Conservation (phyloP, 2,888 invertebrate genomes). For the Auanema freiburgensis region DNA sequence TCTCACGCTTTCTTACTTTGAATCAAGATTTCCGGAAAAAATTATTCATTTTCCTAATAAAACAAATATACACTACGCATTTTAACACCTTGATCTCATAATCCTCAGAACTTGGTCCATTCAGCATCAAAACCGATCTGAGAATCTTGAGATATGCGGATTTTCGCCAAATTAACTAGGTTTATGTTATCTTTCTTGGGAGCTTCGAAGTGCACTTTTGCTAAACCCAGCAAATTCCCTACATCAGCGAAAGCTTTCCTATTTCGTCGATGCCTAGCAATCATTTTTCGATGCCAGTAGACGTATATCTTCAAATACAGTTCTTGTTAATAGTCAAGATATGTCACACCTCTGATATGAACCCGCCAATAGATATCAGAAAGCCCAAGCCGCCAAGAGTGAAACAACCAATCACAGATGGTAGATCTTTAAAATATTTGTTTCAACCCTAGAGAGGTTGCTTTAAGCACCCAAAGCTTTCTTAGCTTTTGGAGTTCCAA, state of each 20-base stretch:
- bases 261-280: not conserved
- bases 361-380: not conserved
- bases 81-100: too few relatives aligned
- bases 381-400: not conserved
- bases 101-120: too few relatives aligned
- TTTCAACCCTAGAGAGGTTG: not conserved
- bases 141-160: too few relatives aligned
- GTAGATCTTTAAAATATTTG: not conserved
- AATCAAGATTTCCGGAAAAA: too few relatives aligned
- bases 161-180: not conserved
- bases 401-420: not conserved
- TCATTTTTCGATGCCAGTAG: not conserved
- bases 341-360: not conserved
- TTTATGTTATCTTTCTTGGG: not conserved
- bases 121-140: too few relatives aligned
- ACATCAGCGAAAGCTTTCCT: not conserved
- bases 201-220: not conserved
- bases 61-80: too few relatives aligned
- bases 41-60: too few relatives aligned
- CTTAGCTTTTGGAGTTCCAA: constrained; percentile 8
- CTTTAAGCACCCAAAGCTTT: constrained; percentile 23
- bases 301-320: not conserved
- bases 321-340: not conserved
- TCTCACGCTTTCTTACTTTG: too few relatives aligned
- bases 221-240: not conserved